A percentile compares a stretch with the other conserved stretches of the same genome.
phyloP scores from a whole-genome alignment of 2,888 invertebrate species.

The Cephus spinipes region DNA sequence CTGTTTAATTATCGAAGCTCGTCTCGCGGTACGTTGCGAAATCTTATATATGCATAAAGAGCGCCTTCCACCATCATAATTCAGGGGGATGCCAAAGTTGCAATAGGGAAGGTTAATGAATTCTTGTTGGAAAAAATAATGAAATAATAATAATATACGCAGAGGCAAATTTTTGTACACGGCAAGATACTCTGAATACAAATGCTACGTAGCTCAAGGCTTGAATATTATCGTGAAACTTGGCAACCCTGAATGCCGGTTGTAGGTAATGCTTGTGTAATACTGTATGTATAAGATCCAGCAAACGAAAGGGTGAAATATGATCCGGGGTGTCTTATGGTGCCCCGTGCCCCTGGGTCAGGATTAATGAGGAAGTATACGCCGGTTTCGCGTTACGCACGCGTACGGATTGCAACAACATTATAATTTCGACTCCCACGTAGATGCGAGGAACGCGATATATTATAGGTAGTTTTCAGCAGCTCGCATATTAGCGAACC shows the following conservation, averaged over 20 bases:
- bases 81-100: neutral
- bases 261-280: neutral
- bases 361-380: conserved; percentile 6
- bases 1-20: neutral
- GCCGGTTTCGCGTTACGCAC: conserved; percentile 6
- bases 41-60: neutral
- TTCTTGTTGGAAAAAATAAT: neutral
- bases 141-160: neutral
- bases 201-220: neutral
- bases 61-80: neutral
- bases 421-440: conserved; percentile 3
- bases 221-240: neutral
- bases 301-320: conserved; percentile 2
- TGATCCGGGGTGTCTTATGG: conserved; percentile 2
- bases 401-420: neutral
- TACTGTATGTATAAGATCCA: neutral
- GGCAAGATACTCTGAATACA: neutral
- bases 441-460: neutral
- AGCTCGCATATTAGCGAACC: neutral
- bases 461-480: neutral
- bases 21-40: neutral
- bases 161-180: too few species aligned
- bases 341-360: neutral
- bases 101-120: neutral
- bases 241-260: neutral